phyloP scores from a whole-genome alignment of 2,113 vertebrate genomes.

The Loxodonta africana region DNA sequence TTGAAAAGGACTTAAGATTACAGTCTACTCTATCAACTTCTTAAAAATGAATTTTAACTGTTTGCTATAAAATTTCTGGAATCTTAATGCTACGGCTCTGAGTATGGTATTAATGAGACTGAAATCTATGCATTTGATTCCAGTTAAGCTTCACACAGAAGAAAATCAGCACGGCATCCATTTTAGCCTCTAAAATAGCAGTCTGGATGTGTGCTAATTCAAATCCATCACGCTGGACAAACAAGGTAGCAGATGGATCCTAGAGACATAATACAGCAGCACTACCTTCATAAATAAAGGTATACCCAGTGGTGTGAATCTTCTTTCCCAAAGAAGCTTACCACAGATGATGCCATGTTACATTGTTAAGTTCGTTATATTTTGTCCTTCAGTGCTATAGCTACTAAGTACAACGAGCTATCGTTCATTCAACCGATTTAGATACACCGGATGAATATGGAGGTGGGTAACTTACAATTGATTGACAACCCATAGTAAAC shows the following conservation, averaged over 20 bases:
- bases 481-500: constrained; percentile 98
- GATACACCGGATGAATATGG: neutral
- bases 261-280: neutral
- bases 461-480: constrained; percentile 93
- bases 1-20: constrained; percentile 44
- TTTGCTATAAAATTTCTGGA: constrained; percentile 40
- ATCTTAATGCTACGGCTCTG: neutral
- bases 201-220: neutral
- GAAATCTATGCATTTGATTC: neutral
- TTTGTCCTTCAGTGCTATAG: neutral
- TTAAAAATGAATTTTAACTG: constrained; percentile 54
- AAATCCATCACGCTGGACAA: neutral
- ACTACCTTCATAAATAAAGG: neutral
- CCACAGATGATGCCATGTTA: neutral
- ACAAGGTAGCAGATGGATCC: neutral
- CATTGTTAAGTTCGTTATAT: neutral
- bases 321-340: neutral
- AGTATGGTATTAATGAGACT: neutral
- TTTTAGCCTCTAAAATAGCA: constrained; percentile 29
- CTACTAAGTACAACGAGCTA: constrained; percentile 19
- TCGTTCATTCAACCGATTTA: neutral
- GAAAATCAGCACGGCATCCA: neutral
- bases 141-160: neutral
- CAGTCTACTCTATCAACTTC: neutral
- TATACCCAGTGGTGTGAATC: neutral